These are phyloP conservation scores for Drosophila littoralis DNA, from an alignment of 1,140 invertebrate genomes.

Conservation along the genomic window DNA sequence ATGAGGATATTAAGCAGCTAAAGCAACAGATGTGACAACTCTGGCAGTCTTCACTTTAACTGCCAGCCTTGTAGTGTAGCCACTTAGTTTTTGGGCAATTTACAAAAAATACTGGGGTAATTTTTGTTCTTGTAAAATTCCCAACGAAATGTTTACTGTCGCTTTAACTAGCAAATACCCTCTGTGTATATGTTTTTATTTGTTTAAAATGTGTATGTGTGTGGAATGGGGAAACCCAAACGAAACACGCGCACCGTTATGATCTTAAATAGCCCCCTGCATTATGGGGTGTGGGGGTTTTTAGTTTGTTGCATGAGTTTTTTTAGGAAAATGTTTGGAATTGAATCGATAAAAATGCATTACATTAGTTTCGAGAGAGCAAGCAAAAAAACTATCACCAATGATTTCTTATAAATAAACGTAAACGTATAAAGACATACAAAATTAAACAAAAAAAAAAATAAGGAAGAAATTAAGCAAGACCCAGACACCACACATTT, in stretches of 20 bases:
- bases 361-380: conserved; percentile 58
- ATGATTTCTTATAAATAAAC: conserved; percentile 67
- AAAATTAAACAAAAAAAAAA: conserved; percentile 40
- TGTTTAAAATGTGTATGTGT: conserved; percentile 31
- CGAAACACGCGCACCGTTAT: conserved; percentile 70
- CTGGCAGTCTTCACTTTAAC: neutral
- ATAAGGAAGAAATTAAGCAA: conserved; percentile 56
- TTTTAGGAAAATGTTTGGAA: conserved; percentile 24
- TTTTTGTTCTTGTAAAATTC: neutral
- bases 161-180: neutral
- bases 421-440: conserved; percentile 21
- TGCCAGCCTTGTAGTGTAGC: too few relatives aligned
- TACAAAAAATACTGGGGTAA: neutral
- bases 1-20: neutral
- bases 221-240: conserved; percentile 45
- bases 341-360: conserved; percentile 42
- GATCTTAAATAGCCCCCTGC: conserved; percentile 35
- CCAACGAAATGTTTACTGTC: neutral
- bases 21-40: neutral
- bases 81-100: too few relatives aligned
- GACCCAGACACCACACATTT: conserved; percentile 78
- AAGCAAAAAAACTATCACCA: conserved; percentile 75
- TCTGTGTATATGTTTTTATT: conserved; percentile 18
- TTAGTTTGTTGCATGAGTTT: conserved; percentile 57
- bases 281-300: conserved; percentile 26